Conservation (phyloP, 92 coral and sea anemone species). For the Anthopleura xanthogrammica region DNA sequence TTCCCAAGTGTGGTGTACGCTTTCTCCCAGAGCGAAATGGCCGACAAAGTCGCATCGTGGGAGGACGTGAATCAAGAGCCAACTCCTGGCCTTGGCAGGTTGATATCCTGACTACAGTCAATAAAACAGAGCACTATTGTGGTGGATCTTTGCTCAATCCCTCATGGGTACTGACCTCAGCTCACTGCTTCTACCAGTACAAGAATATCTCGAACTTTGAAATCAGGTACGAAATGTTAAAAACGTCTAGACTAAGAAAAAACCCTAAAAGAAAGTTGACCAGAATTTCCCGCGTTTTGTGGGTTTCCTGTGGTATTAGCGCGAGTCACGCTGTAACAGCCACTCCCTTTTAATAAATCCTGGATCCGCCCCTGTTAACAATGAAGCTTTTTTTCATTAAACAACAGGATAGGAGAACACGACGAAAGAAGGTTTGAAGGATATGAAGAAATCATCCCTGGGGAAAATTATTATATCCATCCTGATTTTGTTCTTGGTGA, state of each 20-base stretch:
- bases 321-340: no score
- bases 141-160: slow-evolving; percentile 85
- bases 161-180: slow-evolving; percentile 84
- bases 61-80: slow-evolving; percentile 85
- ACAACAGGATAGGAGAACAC: slow-evolving; percentile 76
- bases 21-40: slow-evolving; percentile 37
- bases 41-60: slow-evolving; percentile 73
- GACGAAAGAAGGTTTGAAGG: slow-evolving; percentile 68
- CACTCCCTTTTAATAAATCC: no score
- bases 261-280: no score
- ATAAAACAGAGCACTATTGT: slow-evolving; percentile 68
- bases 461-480: slow-evolving; percentile 62
- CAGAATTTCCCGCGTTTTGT: no score
- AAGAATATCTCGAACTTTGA: slow-evolving; percentile 56
- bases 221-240: slow-evolving; percentile 29
- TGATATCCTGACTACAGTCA: slow-evolving; percentile 56
- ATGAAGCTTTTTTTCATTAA: not conserved
- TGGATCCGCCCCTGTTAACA: not conserved
- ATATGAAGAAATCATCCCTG: slow-evolving; percentile 66
- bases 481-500: slow-evolving; percentile 63
- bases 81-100: slow-evolving; percentile 99
- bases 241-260: not conserved
- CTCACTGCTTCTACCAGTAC: slow-evolving; percentile 64
- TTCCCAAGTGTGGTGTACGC: slow-evolving; percentile 75
- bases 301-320: no score